These are phyloP conservation scores for Ormyrus thymus DNA, from an alignment of 2,888 invertebrate species.

Conservation along the genomic window DNA sequence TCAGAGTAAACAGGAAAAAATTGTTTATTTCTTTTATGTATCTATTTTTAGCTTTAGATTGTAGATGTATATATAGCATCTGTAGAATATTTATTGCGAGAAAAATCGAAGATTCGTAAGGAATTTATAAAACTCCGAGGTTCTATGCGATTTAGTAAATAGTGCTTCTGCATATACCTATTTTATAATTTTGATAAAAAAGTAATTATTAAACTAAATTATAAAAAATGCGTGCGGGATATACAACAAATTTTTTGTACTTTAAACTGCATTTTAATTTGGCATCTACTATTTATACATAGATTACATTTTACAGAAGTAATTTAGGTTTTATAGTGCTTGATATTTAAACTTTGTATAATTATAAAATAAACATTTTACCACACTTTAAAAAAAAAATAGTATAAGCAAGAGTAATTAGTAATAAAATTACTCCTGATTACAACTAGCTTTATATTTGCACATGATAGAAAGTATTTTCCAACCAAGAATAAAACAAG, in stretches of 20 bases:
- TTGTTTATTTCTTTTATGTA: too few relatives aligned
- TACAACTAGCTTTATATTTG: slow-evolving; percentile 11
- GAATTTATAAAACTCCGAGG: too few relatives aligned
- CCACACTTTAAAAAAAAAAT: slow-evolving; percentile 18
- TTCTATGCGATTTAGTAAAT: too few relatives aligned
- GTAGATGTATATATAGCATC: too few relatives aligned
- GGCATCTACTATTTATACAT: slow-evolving; percentile 55
- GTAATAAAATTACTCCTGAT: slow-evolving; percentile 38
- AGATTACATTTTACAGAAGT: slow-evolving; percentile 55
- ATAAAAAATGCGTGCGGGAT: slow-evolving; percentile 17
- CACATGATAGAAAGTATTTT: slow-evolving; percentile 19
- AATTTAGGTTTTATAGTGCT: slow-evolving; percentile 47
- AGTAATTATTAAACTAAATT: slow-evolving; percentile 15
- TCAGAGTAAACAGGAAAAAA: too few relatives aligned
- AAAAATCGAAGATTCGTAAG: too few relatives aligned
- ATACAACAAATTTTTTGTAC: slow-evolving; percentile 47
- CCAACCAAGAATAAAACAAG: slow-evolving; percentile 20
- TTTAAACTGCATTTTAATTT: slow-evolving; percentile 54
- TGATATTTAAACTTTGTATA: slow-evolving; percentile 47
- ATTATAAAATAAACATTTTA: slow-evolving; percentile 50
- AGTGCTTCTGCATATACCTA: too few relatives aligned
- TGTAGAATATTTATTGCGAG: too few relatives aligned
- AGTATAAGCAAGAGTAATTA: slow-evolving; percentile 37
- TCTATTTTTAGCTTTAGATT: too few relatives aligned
- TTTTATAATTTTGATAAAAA: too few relatives aligned